Conservation (phyloP, 2,797 vertebrate species). For the Squalus acanthias region DNA sequence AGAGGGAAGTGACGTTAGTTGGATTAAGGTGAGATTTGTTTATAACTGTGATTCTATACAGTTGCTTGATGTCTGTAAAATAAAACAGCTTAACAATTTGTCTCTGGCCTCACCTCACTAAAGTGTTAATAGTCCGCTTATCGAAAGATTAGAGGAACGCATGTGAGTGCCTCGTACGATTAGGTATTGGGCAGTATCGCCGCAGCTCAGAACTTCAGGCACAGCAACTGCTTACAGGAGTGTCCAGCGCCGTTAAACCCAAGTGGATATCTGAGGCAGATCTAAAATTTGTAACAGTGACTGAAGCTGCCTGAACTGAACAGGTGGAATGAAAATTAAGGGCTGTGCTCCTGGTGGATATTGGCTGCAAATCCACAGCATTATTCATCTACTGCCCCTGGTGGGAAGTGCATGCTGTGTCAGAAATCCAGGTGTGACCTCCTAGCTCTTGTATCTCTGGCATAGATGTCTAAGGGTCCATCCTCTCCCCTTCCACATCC, state of each 20-base stretch:
- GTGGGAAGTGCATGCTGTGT: not conserved
- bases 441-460: not conserved
- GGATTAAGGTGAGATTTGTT: not conserved
- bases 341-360: not conserved
- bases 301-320: not conserved
- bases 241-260: not conserved
- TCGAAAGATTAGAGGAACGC: not conserved
- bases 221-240: not conserved
- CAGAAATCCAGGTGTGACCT: not conserved
- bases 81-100: not conserved
- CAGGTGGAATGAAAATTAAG: not conserved
- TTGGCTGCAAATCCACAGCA: not conserved
- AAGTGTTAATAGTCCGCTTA: not conserved
- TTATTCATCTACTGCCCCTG: not conserved
- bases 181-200: not conserved
- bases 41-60: not conserved
- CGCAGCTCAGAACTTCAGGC: not conserved
- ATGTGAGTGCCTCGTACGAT: not conserved
- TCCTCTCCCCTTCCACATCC: not conserved
- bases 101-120: not conserved
- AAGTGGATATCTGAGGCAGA: not conserved
- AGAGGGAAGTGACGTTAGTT: not conserved
- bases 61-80: not conserved
- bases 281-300: not conserved
- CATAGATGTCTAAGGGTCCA: not conserved